These are phyloP conservation scores for Setipinna tenuifilis DNA, from an alignment of 2,797 vertebrate species.

Conservation along the genomic window DNA sequence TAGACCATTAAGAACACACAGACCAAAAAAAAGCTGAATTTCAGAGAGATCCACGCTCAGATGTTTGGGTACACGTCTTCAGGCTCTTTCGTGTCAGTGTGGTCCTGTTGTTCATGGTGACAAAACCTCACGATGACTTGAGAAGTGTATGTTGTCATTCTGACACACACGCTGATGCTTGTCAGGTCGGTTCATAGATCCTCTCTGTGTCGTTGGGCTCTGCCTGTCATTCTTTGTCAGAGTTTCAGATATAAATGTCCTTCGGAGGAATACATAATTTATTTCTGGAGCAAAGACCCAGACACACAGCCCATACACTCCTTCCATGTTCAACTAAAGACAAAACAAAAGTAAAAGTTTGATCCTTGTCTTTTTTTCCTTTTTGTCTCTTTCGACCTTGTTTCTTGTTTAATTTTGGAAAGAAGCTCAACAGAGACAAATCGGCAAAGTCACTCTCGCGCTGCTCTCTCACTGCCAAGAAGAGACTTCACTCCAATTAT, in stretches of 20 bases:
- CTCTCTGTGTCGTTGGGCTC: neutral
- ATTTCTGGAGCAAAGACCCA: neutral
- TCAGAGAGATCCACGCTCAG: neutral
- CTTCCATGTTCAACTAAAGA: neutral
- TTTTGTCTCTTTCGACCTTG: neutral
- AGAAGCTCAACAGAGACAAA: neutral
- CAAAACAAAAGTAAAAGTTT: neutral
- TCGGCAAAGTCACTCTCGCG: neutral
- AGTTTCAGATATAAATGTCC: neutral
- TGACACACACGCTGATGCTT: neutral
- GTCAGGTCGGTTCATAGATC: neutral
- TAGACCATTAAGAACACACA: neutral
- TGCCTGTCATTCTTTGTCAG: neutral
- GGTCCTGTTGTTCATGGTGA: neutral
- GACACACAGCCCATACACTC: neutral
- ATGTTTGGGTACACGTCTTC: neutral
- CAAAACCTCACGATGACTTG: neutral
- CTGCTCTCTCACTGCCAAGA: neutral
- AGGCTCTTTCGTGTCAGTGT: neutral
- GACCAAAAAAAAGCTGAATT: neutral
- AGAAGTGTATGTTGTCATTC: neutral
- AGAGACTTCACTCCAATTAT: neutral
- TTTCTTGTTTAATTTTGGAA: neutral
- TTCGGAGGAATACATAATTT: constrained; percentile 9
- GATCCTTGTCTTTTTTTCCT: neutral